Conservation (phyloP, 2,888 invertebrate genomes). For the Lagria hirta region DNA sequence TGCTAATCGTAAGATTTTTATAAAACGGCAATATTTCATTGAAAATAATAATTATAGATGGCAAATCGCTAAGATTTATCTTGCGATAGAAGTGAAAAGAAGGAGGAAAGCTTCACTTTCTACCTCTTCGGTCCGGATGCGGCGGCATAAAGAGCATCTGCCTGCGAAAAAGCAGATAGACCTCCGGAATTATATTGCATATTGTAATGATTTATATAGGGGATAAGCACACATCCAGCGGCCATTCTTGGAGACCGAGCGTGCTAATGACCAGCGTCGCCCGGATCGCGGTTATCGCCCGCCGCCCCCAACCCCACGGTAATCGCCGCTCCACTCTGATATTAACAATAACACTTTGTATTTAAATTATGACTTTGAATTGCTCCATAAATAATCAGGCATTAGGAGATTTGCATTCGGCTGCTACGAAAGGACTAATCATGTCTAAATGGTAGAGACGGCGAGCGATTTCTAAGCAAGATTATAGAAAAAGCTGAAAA, state of each 20-base stretch:
- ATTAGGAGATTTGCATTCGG: slow-evolving; percentile 55
- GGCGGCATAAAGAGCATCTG: slow-evolving; percentile 54
- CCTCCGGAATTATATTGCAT: slow-evolving; percentile 57
- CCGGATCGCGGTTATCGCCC: slow-evolving; percentile 52
- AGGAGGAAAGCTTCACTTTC: no score
- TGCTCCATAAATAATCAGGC: slow-evolving; percentile 55
- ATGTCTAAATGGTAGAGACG: slow-evolving; percentile 53
- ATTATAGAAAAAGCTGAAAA: no score
- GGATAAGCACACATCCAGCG: slow-evolving; percentile 56
- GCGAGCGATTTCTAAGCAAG: no score
- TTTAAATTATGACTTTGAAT: slow-evolving; percentile 57
- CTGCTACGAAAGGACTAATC: slow-evolving; percentile 47
- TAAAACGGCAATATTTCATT: no score
- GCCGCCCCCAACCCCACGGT: slow-evolving; percentile 33
- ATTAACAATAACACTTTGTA: slow-evolving; percentile 57
- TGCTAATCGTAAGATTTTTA: no score
- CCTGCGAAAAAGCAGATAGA: slow-evolving; percentile 55
- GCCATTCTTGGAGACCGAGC: slow-evolving; percentile 56
- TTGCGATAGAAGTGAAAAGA: no score
- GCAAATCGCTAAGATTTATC: no score
- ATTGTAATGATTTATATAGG: slow-evolving; percentile 57
- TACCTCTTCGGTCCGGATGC: slow-evolving; percentile 28
- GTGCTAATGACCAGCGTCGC: slow-evolving; percentile 56
- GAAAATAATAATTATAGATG: no score
- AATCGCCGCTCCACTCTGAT: slow-evolving; percentile 53